phyloP scores from a whole-genome alignment of 30 jellyfish, hydroid and myxozoan genomes.

The Haliclystus octoradiatus region DNA sequence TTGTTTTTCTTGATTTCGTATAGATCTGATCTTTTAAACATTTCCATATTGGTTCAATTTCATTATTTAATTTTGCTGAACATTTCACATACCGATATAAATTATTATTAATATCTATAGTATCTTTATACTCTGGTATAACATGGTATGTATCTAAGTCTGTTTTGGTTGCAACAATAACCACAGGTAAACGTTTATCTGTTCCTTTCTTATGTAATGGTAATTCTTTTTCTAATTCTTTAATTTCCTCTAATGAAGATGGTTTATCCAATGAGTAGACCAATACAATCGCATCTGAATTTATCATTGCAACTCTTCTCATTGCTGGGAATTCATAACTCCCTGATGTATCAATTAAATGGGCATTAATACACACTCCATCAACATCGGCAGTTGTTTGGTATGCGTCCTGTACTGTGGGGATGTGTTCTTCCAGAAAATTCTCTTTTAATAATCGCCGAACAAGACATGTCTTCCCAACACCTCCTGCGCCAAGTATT shows the following conservation, averaged over 20 bases:
- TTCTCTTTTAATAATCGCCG: conserved; percentile 7
- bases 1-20: neutral
- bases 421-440: neutral
- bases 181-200: neutral
- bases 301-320: conserved; percentile 5
- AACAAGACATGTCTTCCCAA: conserved; percentile 12
- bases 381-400: neutral
- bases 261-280: neutral
- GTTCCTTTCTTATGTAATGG: neutral
- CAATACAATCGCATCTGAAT: conserved; percentile 10
- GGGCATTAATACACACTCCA: neutral
- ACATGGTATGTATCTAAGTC: neutral
- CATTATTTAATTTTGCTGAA: neutral
- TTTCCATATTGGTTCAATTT: conserved; percentile 6
- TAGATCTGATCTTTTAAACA: neutral
- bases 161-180: conserved; percentile 10
- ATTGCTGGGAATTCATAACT: conserved; percentile 8
- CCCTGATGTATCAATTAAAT: conserved; percentile 15
- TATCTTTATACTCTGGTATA: neutral
- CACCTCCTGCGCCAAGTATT: conserved; percentile 10
- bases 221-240: neutral
- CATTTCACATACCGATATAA: neutral
- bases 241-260: neutral
- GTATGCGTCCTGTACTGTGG: conserved; percentile 10
- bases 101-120: neutral